phyloP scores from a whole-genome alignment of 2,888 invertebrate genomes.

The Lepidocyrtinus sp. region DNA sequence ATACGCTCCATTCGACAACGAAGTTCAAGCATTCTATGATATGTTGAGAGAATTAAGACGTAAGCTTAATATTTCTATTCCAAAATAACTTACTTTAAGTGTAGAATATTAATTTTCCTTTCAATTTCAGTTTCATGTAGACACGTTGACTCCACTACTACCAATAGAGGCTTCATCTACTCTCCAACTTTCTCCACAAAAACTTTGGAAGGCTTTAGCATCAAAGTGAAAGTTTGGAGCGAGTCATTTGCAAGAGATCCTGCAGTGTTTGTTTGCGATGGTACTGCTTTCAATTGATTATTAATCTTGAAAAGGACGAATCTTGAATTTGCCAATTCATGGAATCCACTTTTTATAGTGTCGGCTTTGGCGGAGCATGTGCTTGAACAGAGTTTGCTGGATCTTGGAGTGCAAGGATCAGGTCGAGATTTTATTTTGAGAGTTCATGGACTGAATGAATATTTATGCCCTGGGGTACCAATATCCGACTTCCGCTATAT shows the following conservation, averaged over 20 bases:
- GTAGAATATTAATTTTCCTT: conserved; percentile 24
- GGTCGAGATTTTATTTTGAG: conserved; percentile 81
- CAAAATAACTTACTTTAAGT: conserved; percentile 19
- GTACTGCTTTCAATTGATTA: too few relatives aligned
- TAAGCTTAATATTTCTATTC: conserved; percentile 73
- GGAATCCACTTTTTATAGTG: too few relatives aligned
- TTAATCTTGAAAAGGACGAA: too few relatives aligned
- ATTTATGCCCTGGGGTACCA: conserved; percentile 86
- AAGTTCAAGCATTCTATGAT: conserved; percentile 85
- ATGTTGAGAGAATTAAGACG: conserved; percentile 87
- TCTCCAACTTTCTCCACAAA: conserved; percentile 87
- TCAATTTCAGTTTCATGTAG: conserved; percentile 78
- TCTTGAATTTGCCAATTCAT: conserved; percentile 62
- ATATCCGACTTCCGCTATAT: conserved; percentile 94
- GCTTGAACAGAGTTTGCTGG: conserved; percentile 86
- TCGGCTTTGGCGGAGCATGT: conserved; percentile 89
- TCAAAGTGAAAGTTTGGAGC: conserved; percentile 86
- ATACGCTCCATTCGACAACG: conserved; percentile 80
- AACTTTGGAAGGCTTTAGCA: conserved; percentile 86
- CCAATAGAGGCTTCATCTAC: conserved; percentile 91
- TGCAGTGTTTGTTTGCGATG: conserved; percentile 92
- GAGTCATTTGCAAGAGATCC: conserved; percentile 79
- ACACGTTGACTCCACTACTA: conserved; percentile 81
- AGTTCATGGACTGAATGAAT: conserved; percentile 92
- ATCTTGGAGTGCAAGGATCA: conserved; percentile 83